Evolutionary conservation across 2,113 vertebrate species (phyloP), one percentile per base, ranked within the genome.

Genomic region (Malurus melanocephalus): DNA sequence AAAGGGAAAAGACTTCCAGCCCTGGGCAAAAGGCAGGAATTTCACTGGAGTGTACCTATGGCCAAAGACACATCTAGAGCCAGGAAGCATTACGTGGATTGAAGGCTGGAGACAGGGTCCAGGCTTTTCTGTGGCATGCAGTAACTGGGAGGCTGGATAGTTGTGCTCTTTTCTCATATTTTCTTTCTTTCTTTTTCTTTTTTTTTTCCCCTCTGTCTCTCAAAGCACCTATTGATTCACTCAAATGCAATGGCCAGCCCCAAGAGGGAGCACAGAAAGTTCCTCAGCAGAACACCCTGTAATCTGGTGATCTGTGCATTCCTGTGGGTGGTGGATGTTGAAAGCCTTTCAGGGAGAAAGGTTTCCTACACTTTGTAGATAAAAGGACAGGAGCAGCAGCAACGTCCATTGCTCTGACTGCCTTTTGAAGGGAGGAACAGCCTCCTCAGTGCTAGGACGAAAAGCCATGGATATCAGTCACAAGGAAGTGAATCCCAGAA

Each of bases 261-360:
- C 91, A 81, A 81, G 75, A 79, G 80, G 53, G 57, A 88, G 77
- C 86, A 86, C 33, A 65, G 80, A 84, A 60, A 80, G 40, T 73
- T 81, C 53, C 73, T 61, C 5, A 0, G 69, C 62, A 78, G 80
- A 93, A 69, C 78, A 65, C 79, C 46, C 74, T 79, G 53, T 49
- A 56, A 64, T 78, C 65, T 24, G 32, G 35, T 42, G 53, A 56
- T 78, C 80, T 20, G 1, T 32, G 42, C 80, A 24, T 62, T 78
- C 32, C 77, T 1, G 4, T 16, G 38, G 66, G 64, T 72, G 80
- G 76, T 68, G 74, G 78, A 57, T 79, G 66, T 33, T 72, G 80
- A 87, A 88, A 94, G 87, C 69, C 33, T 87, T 81, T 81, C 86
- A 68, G 65, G 11, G 20, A 78, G 74, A 90, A 84, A 78, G 23